Percentiles rank a stretch among this genome's conserved stretches.
These are phyloP conservation scores for Cheilosia scutellata DNA, from an alignment of 2,888 invertebrate species.

Conservation along the genomic window DNA sequence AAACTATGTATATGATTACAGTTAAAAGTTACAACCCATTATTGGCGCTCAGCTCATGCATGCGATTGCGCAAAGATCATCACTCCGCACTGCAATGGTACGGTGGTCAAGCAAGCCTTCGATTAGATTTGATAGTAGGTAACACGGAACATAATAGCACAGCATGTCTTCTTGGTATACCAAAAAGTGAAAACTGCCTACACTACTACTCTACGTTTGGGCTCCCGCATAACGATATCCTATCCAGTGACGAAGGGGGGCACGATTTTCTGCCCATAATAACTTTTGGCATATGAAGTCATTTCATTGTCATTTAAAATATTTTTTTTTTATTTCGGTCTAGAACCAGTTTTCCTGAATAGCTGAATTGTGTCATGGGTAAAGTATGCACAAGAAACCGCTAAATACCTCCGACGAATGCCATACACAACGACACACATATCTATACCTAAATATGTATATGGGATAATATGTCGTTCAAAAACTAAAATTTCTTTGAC, in stretches of 20 bases:
- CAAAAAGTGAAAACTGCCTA: constrained; percentile 40
- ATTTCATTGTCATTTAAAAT: constrained; percentile 33
- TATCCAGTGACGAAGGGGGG: not conserved
- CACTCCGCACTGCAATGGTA: not conserved
- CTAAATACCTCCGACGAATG: constrained; percentile 3
- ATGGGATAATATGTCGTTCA: not conserved
- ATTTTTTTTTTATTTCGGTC: constrained; percentile 11
- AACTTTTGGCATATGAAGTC: constrained; percentile 57
- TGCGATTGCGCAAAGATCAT: constrained; percentile 35
- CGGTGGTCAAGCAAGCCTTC: constrained; percentile 6
- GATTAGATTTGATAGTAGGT: constrained; percentile 11
- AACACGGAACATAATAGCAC: constrained; percentile 28
- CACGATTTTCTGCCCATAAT: not conserved
- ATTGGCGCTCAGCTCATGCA: constrained; percentile 27
- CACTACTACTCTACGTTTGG: not conserved
- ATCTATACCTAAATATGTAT: no score
- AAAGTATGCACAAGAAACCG: not conserved
- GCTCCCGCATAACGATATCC: not conserved
- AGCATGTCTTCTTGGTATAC: not conserved
- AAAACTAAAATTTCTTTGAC: constrained; percentile 32
- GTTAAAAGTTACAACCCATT: not conserved
- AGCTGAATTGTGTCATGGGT: constrained; percentile 37
- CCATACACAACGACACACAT: not conserved
- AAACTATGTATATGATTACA: constrained; percentile 8
- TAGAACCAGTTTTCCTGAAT: constrained; percentile 38